A percentile compares a stretch with the other conserved stretches of the same genome.
Evolutionary conservation across 2,888 invertebrate species (phyloP).

Genomic region (Acanthosepion esculentum): DNA sequence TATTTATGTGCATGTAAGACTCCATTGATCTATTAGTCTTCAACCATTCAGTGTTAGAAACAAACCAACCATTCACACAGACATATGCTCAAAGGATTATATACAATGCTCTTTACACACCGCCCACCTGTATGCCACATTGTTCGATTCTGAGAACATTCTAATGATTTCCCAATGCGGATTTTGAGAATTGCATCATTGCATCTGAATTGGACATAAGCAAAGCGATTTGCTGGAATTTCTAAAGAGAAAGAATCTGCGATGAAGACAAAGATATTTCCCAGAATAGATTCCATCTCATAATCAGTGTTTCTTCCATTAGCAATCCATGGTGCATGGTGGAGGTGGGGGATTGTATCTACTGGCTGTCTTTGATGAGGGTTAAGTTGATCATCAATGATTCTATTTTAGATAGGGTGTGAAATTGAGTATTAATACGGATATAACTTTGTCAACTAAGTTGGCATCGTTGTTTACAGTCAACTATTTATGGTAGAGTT

Average conservation of each 20-base stretch:
- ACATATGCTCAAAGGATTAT: not conserved
- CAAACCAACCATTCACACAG: not conserved
- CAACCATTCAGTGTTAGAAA: not conserved
- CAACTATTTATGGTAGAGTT: not conserved
- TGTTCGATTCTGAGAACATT: not conserved
- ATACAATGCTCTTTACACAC: not conserved
- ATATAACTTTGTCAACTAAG: slow-evolving; percentile 1
- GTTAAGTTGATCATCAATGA: slow-evolving; percentile 10
- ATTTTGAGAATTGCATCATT: not conserved
- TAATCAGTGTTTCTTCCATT: not conserved
- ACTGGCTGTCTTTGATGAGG: not conserved
- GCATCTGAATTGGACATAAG: not conserved
- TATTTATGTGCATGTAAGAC: not conserved
- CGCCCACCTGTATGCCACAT: not conserved
- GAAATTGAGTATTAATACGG: not conserved
- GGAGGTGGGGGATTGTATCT: not conserved
- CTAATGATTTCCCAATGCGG: not conserved
- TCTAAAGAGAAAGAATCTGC: not conserved
- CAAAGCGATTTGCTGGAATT: slow-evolving; percentile 17
- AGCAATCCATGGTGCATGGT: not conserved
- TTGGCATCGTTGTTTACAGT: not conserved
- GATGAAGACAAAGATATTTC: slow-evolving; percentile 6
- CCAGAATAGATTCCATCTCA: not conserved
- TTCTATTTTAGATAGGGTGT: not conserved
- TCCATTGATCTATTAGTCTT: not conserved